A percentile compares a stretch with the other conserved stretches of the same genome.
Evolutionary conservation across 2,113 vertebrate species (phyloP).

Genomic region (Sprattus sprattus): DNA sequence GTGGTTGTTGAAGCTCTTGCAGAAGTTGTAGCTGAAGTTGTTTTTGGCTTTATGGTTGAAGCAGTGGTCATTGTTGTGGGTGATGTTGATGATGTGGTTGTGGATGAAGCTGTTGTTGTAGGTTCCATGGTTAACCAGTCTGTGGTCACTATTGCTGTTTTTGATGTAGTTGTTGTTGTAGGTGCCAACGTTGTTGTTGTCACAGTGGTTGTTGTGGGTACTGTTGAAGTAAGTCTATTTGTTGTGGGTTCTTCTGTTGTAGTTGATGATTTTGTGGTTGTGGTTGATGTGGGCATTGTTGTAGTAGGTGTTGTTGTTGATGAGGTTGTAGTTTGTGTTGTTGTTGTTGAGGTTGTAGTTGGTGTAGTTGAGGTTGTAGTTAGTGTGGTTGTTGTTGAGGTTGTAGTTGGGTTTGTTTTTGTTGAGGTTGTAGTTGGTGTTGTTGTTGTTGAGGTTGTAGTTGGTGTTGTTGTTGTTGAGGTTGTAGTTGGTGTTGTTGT

Average conservation of each 20-base stretch:
- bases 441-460: conserved; percentile 19
- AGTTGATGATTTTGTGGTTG: not conserved
- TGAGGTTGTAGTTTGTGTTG: not conserved
- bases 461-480: conserved; percentile 2
- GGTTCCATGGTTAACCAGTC: not conserved
- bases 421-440: not conserved
- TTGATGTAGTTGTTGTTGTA: not conserved
- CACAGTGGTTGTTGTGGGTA: not conserved
- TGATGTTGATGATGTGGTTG: not conserved
- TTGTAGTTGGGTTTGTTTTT: not conserved
- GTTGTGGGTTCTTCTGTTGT: not conserved
- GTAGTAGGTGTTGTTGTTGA: not conserved
- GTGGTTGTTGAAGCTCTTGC: not conserved
- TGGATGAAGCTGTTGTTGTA: not conserved
- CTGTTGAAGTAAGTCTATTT: not conserved
- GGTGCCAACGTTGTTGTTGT: not conserved
- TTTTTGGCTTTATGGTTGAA: not conserved
- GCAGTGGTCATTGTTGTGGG: not conserved
- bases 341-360: not conserved
- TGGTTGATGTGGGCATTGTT: not conserved
- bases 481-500: not conserved
- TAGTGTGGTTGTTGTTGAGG: not conserved
- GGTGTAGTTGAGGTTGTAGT: not conserved
- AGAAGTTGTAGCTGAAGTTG: not conserved
- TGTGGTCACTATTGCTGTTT: too few species aligned